A percentile compares a stretch with the other conserved stretches of the same genome.
Conservation (phyloP, 2,888 invertebrate species). For the Eilema caniola region DNA sequence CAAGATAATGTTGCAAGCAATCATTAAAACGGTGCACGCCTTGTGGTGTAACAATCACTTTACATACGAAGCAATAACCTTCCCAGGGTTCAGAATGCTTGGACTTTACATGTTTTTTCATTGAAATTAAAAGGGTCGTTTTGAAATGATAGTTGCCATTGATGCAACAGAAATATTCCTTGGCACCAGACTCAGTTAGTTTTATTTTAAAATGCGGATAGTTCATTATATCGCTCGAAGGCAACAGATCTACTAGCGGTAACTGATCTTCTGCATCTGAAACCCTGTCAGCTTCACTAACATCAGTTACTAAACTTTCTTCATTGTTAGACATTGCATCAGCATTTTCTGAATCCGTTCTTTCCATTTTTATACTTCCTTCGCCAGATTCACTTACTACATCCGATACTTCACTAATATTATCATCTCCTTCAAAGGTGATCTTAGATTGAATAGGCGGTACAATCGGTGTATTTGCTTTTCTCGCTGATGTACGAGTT, state of each 20-base stretch:
- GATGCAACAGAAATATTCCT: conserved; percentile 79
- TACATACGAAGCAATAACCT: conserved; percentile 85
- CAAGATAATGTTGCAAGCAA: conserved; percentile 77
- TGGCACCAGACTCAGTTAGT: conserved; percentile 63
- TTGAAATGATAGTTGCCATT: conserved; percentile 74
- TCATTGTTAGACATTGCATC: conserved; percentile 36
- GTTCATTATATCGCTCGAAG: conserved; percentile 54
- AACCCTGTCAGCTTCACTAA: conserved; percentile 17
- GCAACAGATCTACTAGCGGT: neutral
- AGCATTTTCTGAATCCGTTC: conserved; percentile 32
- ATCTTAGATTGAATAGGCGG: conserved; percentile 67
- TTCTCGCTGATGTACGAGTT: conserved; percentile 14
- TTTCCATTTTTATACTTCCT: conserved; percentile 41
- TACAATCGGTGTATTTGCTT: neutral
- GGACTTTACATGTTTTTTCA: conserved; percentile 78
- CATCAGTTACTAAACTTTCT: conserved; percentile 22
- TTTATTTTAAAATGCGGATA: conserved; percentile 75
- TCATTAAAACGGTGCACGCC: conserved; percentile 72
- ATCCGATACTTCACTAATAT: conserved; percentile 40
- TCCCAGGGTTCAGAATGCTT: conserved; percentile 84
- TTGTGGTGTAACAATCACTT: conserved; percentile 77
- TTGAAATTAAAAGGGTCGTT: conserved; percentile 75
- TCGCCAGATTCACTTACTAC: conserved; percentile 33
- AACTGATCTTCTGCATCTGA: conserved; percentile 19
- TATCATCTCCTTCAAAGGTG: conserved; percentile 71